Conservation (phyloP, 92 coral and sea anemone species). For the Zoanthus sociatus region DNA sequence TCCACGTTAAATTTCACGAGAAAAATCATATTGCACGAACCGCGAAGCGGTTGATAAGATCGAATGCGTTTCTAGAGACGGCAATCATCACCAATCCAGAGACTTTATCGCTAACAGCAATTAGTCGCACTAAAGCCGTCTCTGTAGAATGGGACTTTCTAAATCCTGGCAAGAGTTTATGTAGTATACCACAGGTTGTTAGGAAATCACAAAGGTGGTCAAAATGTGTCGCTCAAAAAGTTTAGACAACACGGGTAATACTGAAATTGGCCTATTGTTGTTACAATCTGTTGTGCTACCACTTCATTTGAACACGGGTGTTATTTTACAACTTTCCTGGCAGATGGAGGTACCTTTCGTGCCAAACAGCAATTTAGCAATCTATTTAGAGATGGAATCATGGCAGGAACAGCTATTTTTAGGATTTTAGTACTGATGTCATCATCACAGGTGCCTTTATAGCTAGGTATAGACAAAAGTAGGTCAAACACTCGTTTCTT, state of each 20-base stretch:
- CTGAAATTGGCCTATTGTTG: background rate
- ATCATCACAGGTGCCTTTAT: constrained; percentile 64
- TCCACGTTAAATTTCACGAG: too few species aligned
- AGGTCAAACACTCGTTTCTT: constrained; percentile 26
- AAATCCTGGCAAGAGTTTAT: too few species aligned
- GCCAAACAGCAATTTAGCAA: constrained; percentile 48
- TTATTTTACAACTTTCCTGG: background rate
- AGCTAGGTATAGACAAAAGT: constrained; percentile 55
- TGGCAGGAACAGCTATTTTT: constrained; percentile 65
- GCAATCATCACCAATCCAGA: too few species aligned
- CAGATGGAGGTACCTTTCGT: constrained; percentile 6
- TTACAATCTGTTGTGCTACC: background rate
- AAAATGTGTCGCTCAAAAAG: too few species aligned
- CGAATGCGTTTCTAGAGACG: too few species aligned
- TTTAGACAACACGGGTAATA: background rate
- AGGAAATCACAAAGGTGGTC: too few species aligned
- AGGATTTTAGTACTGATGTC: constrained; percentile 53
- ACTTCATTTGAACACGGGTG: background rate
- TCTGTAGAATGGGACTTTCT: too few species aligned
- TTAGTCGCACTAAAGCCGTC: too few species aligned
- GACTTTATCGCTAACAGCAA: too few species aligned
- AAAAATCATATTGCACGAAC: too few species aligned
- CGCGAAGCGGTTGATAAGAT: too few species aligned
- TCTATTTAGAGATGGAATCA: constrained; percentile 46
- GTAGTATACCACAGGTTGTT: too few species aligned